Base-by-base conservation (phyloP, 2,888 invertebrate species). In the Ophioninae sp. region DNA sequence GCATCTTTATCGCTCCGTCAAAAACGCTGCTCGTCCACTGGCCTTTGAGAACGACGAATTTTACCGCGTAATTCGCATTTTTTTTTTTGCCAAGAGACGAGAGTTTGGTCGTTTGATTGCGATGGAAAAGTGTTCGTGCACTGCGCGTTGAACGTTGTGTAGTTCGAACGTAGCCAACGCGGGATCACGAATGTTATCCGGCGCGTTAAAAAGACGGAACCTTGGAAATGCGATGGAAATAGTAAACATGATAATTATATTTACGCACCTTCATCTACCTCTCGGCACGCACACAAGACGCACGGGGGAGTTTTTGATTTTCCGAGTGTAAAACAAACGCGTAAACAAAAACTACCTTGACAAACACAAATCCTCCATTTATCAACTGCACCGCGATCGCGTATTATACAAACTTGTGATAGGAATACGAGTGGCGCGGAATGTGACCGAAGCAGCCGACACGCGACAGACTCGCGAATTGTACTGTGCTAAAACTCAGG, bases 351-450 rank as follows among this genome's bases (percentile, higher is more conserved):
- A 77, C 94, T 94, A 94, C 93, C 94, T 94, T 94, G 94, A 94
- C 95, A 95, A 94, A 94, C 95, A 94, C 94, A 94, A 94, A 94
- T 94, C 94, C 94, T 94, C 94, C 95, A 95, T 95, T 95, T 94
- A 95, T 94, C 94, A 94, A 95, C 95, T 94, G 93, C 93, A 94
- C 94, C 94, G 44, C 44, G 94, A 89, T 88, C 90, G 86, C 84
- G 85, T 86, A 89, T 88, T 87, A 89, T 87, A 84, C 77, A 79
- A 82, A 79, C 82, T 44, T 83, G 80, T 88, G 88, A 91, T 91
- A 86, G 89, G 91, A 84, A 75, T 83, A 39, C 81, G 68, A 59
- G 65, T 78, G 78, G 64, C 62, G 74, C 86, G 88, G 87, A 90
- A 89, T 72, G 79, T 87, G 87, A 83, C 86, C 88, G 89, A 89